A percentile compares a stretch with the other conserved stretches of the same genome.
phyloP scores from a whole-genome alignment of 2,888 invertebrate species.

The Drosophila neonasuta region DNA sequence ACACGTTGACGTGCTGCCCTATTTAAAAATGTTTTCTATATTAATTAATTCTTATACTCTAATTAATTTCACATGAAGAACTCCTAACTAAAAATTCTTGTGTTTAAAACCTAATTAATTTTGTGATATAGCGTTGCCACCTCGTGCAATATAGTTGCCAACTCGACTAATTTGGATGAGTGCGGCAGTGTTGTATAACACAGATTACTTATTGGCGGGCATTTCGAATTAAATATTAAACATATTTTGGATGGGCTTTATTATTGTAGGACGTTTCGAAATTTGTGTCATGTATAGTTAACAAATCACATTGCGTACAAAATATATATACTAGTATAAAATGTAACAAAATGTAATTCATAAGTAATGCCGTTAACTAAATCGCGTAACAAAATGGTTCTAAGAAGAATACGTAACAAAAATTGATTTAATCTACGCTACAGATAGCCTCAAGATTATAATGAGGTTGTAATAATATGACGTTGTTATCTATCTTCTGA shows the following conservation, averaged over 20 bases:
- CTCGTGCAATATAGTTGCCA: constrained; percentile 29
- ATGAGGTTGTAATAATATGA: constrained; percentile 43
- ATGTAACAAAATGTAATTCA: constrained; percentile 55
- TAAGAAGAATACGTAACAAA: constrained; percentile 55
- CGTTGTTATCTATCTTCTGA: constrained; percentile 10
- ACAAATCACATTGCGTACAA: constrained; percentile 75
- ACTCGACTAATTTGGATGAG: neutral
- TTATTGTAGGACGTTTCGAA: constrained; percentile 77
- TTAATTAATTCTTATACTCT: constrained; percentile 1
- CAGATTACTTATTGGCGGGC: neutral
- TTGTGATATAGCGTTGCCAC: constrained; percentile 17
- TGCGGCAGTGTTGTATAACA: constrained; percentile 10
- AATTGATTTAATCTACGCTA: constrained; percentile 54
- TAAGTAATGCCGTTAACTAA: constrained; percentile 42
- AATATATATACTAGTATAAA: constrained; percentile 53
- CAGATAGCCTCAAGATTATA: constrained; percentile 27
- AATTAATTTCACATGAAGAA: constrained; percentile 10
- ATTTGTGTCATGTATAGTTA: constrained; percentile 62
- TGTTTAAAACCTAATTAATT: constrained; percentile 33
- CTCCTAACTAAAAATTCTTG: constrained; percentile 2
- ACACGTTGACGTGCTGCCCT: constrained; percentile 25
- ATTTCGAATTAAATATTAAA: constrained; percentile 1
- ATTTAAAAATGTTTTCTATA: constrained; percentile 5
- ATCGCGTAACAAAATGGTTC: constrained; percentile 63
- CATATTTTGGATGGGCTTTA: constrained; percentile 71